phyloP scores from a whole-genome alignment of 2,113 vertebrate genomes.

The Furnarius figulus region DNA sequence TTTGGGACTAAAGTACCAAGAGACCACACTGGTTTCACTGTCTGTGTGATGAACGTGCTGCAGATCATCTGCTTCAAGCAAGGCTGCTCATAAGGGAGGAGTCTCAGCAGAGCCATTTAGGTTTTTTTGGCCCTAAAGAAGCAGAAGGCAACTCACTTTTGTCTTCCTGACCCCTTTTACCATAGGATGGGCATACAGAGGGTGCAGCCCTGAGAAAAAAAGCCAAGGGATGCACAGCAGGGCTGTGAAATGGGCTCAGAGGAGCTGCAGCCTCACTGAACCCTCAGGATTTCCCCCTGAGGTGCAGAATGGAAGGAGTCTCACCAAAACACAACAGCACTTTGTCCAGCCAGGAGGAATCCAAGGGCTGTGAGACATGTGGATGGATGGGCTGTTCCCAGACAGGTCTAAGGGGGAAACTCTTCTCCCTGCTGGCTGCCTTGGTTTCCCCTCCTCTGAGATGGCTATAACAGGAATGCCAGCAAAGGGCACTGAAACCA shows the following conservation, averaged over 20 bases:
- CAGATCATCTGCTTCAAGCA: not conserved
- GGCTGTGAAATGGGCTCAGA: not conserved
- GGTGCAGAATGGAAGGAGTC: not conserved
- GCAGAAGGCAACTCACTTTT: not conserved
- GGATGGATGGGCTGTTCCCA: not conserved
- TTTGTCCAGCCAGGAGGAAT: not conserved
- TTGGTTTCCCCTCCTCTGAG: not conserved
- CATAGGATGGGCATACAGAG: not conserved
- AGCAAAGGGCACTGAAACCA: not conserved
- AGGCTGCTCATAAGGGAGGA: not conserved
- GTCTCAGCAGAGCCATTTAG: not conserved
- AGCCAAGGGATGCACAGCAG: rapidly evolving
- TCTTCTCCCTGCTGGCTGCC: not conserved
- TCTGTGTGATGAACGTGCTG: not conserved
- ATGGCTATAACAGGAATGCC: not conserved
- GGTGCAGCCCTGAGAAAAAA: not conserved
- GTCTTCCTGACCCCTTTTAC: not conserved
- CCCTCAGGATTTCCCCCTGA: not conserved
- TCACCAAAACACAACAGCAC: not conserved
- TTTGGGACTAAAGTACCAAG: not conserved
- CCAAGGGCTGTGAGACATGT: not conserved
- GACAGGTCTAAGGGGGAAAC: not conserved
- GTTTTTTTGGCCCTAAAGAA: not conserved
- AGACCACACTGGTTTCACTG: not conserved
- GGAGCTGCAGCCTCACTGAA: not conserved